A percentile compares a stretch with the other conserved stretches of the same genome.
Evolutionary conservation across 2,888 invertebrate species (phyloP).

Genomic region (Danaus chrysippus): DNA sequence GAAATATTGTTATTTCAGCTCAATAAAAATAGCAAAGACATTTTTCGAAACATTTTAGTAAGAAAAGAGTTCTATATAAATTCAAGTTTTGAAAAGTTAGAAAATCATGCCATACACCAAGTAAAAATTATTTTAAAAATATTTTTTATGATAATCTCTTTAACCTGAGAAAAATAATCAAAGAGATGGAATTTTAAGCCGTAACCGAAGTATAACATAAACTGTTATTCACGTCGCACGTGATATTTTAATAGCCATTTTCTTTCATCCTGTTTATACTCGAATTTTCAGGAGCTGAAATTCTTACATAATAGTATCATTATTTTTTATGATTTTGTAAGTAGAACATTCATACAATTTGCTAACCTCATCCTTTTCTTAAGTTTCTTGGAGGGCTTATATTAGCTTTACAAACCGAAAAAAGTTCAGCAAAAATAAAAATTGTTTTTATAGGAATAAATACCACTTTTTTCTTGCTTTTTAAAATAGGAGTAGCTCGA

Average conservation of each 20-base stretch:
- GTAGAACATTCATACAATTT: constrained; percentile 34
- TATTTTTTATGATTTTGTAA: constrained; percentile 36
- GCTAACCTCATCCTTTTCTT: constrained; percentile 26
- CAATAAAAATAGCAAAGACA: no score
- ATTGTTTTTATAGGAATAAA: background rate
- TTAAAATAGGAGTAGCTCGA: no score
- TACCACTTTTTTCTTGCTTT: background rate
- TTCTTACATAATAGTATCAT: constrained; percentile 33
- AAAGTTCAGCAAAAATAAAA: background rate
- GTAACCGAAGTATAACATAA: background rate
- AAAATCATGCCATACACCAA: no score
- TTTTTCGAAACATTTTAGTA: no score
- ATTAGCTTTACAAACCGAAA: background rate
- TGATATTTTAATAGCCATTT: constrained; percentile 25
- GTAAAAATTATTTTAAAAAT: no score
- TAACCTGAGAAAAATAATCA: background rate
- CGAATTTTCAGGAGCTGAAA: constrained; percentile 31
- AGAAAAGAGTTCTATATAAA: no score
- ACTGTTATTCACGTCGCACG: constrained; percentile 17
- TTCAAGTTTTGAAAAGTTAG: no score
- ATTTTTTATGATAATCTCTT: no score
- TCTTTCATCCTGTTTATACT: constrained; percentile 27
- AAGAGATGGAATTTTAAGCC: background rate
- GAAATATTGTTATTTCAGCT: no score
- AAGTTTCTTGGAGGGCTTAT: constrained; percentile 14